These are phyloP conservation scores for Scotopteryx bipunctaria DNA, from an alignment of 2,888 invertebrate genomes.

Conservation along the genomic window DNA sequence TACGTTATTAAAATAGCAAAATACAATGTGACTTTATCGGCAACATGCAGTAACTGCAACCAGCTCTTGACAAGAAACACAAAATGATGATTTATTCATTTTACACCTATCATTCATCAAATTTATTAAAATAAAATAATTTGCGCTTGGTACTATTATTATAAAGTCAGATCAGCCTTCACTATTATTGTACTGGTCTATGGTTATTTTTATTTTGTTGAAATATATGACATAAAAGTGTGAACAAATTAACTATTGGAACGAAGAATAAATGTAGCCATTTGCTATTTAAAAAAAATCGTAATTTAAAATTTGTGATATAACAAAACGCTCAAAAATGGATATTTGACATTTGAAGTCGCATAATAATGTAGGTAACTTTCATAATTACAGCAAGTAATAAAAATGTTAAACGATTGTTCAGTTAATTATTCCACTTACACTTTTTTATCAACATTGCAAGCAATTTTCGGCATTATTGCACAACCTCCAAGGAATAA, in stretches of 20 bases:
- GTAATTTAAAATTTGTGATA: no score
- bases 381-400: slow-evolving; percentile 23
- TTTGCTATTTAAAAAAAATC: no score
- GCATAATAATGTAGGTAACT: slow-evolving; percentile 27
- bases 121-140: no score
- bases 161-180: no score
- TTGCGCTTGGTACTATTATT: no score
- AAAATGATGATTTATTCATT: no score
- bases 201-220: no score
- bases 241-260: no score
- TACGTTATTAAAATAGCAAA: slow-evolving; percentile 5
- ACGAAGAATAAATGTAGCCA: no score
- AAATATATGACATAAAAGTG: no score
- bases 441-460: not conserved
- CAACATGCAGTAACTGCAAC: not conserved
- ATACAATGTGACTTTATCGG: not conserved
- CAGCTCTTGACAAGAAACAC: not conserved
- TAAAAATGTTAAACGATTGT: slow-evolving; percentile 24
- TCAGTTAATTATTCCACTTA: slow-evolving; percentile 21
- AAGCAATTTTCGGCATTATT: slow-evolving; percentile 17
- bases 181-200: no score
- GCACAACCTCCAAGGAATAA: slow-evolving; percentile 11
- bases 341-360: slow-evolving; percentile 26
- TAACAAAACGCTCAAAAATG: slow-evolving; percentile 26
- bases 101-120: no score